Conservation (phyloP, 2,888 invertebrate species). For the Gnatocerus cornutus region DNA sequence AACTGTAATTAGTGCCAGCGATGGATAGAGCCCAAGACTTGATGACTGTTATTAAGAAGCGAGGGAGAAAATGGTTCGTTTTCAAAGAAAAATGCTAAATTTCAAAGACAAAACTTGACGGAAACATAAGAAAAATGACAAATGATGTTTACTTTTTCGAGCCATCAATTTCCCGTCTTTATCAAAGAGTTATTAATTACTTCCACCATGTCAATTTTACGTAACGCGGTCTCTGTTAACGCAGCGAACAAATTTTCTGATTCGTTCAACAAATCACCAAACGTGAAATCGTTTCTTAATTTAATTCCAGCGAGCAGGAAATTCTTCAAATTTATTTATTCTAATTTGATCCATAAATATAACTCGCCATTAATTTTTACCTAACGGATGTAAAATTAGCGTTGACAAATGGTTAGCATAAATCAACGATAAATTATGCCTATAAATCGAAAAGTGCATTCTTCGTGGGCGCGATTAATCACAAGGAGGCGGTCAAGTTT, state of each 20-base stretch:
- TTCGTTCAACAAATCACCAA: no score
- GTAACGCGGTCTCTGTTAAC: no score
- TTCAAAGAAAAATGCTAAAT: neutral
- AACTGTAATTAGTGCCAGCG: slow-evolving; percentile 28
- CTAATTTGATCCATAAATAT: slow-evolving; percentile 1
- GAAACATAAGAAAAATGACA: slow-evolving; percentile 33
- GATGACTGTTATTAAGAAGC: slow-evolving; percentile 39
- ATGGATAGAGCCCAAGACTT: slow-evolving; percentile 5
- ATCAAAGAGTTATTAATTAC: no score
- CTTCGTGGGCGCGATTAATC: slow-evolving; percentile 20
- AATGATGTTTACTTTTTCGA: slow-evolving; percentile 38
- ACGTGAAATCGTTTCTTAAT: no score
- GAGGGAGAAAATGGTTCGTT: slow-evolving; percentile 15
- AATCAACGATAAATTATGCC: slow-evolving; percentile 29
- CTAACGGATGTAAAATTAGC: slow-evolving; percentile 6
- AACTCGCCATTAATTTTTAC: slow-evolving; percentile 8
- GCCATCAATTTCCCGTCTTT: slow-evolving; percentile 20
- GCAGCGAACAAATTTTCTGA: no score
- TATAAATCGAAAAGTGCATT: slow-evolving; percentile 22
- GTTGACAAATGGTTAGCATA: slow-evolving; percentile 32
- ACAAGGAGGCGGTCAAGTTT: slow-evolving; percentile 1
- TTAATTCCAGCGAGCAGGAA: neutral
- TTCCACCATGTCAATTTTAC: no score
- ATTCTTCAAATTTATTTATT: slow-evolving; percentile 9
- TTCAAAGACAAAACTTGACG: slow-evolving; percentile 11